Evolutionary conservation across 2,888 invertebrate species (phyloP).

Genomic region (Acholoe squamosa): DNA sequence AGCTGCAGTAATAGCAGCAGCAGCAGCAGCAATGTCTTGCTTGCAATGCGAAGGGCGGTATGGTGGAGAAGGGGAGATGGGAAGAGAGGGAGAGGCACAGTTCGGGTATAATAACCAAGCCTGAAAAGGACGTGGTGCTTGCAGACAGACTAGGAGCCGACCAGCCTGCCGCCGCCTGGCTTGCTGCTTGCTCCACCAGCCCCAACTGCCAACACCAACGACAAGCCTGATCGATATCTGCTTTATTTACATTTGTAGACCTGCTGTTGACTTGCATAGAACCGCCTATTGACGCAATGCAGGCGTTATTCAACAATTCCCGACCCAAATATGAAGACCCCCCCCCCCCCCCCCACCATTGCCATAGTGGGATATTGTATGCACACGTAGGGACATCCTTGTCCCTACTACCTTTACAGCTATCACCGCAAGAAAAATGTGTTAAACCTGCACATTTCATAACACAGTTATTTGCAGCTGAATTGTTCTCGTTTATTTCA

Average conservation of each 20-base stretch:
- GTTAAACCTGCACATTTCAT: too few species aligned
- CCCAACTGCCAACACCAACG: slow-evolving; percentile 1
- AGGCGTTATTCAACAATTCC: slow-evolving; percentile 28
- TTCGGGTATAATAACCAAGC: background rate
- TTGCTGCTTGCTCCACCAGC: background rate
- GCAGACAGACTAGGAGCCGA: background rate
- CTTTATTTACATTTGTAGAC: slow-evolving; percentile 58
- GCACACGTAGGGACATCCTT: too few species aligned
- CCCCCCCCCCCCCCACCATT: background rate
- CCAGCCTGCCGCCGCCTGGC: background rate
- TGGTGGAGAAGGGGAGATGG: background rate
- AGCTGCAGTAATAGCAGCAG: background rate
- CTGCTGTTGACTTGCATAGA: slow-evolving; percentile 59
- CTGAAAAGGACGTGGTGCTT: background rate
- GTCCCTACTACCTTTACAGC: too few species aligned
- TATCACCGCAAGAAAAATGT: too few species aligned
- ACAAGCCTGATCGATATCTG: slow-evolving; percentile 46
- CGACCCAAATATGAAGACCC: slow-evolving; percentile 7
- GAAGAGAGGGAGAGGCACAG: background rate
- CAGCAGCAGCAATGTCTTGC: background rate
- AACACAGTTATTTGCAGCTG: too few species aligned
- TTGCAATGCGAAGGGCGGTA: background rate
- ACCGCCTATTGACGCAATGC: slow-evolving; percentile 2
- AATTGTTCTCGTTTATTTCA: too few species aligned
- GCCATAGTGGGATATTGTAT: too few species aligned